Base-by-base conservation (phyloP, 64 coral and sea anemone genomes). In the Orbicella faveolata region DNA sequence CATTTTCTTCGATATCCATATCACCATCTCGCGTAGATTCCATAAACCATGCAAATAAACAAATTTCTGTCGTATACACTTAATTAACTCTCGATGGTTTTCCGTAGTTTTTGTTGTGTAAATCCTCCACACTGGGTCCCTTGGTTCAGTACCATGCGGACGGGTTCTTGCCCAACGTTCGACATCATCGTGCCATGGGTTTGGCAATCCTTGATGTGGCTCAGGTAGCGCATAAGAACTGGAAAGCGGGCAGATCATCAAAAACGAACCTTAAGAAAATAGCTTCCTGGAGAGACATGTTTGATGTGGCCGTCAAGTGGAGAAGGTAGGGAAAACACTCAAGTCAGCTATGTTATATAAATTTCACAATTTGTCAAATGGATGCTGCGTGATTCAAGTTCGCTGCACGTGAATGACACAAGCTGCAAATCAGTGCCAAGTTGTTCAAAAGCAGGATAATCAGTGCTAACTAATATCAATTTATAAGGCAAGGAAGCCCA, bases 261-360 rank as follows among this genome's bases (percentile, higher is more conserved):
- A 96, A 90, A 90, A 91, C 62, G 16, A 77, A 81, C 59, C 66
- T 82, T 21, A 91, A 78, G 41, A 96, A 88, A 48, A 48, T 48
- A 68, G 64, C 87, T 59, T 78, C 76, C 8, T 96, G 95, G 95
- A 96, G 95, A 25, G 88, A 90, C 52, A 54, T 96, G 35, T 96
- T 96, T 91, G 91, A 96, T 53, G 88, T 96, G 52, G 95, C 78
- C 41, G 89, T 96, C 53, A 90, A 87, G n/a, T 96, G 95, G 95
- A 89, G 95, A 87, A 96, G 95, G 95, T 96, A 90, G 57, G 66
- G 18, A 16, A 9, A n/a, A 79, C 48, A 80, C 52, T 35, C 23
- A 21, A 64, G 20, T 64, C 16, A 68, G 17, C 65, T 21, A 19
- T 20, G 65, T 7, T 25, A 15, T 68, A 19, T 19, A 64, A 48